phyloP scores from a whole-genome alignment of 2,888 invertebrate species.

The Diaphora mendica region DNA sequence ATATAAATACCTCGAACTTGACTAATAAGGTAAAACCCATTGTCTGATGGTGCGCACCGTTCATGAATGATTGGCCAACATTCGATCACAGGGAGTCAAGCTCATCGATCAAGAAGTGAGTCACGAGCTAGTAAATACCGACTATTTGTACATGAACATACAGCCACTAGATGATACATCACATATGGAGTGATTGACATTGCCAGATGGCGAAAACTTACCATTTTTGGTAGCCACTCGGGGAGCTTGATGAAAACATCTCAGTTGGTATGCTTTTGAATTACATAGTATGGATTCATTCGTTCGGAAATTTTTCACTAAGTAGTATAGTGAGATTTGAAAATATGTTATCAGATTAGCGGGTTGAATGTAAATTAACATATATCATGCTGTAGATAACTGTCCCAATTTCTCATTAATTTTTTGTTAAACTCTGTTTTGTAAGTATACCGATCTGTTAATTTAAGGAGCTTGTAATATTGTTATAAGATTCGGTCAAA shows the following conservation, averaged over 20 bases:
- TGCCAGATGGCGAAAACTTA: slow-evolving; percentile 41
- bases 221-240: slow-evolving; percentile 26
- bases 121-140: slow-evolving; percentile 33
- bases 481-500: neutral
- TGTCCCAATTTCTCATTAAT: too few relatives aligned
- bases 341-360: neutral
- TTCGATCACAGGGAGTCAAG: slow-evolving; percentile 32
- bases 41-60: slow-evolving; percentile 29
- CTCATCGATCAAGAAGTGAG: slow-evolving; percentile 31
- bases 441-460: too few relatives aligned
- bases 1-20: slow-evolving; percentile 14
- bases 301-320: neutral
- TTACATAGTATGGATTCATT: neutral
- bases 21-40: slow-evolving; percentile 41
- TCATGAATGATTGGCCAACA: slow-evolving; percentile 53
- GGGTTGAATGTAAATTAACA: too few relatives aligned
- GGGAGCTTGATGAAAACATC: slow-evolving; percentile 1
- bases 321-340: neutral
- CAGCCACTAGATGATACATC: slow-evolving; percentile 41
- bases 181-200: slow-evolving; percentile 42
- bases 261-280: slow-evolving; percentile 13
- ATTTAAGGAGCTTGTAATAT: too few relatives aligned
- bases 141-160: slow-evolving; percentile 34
- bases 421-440: too few relatives aligned
- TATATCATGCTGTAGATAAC: too few relatives aligned